Evolutionary conservation across 2,113 vertebrate species (phyloP), one percentile per base, ranked within the genome.

Genomic region (Chaetura pelagica): DNA sequence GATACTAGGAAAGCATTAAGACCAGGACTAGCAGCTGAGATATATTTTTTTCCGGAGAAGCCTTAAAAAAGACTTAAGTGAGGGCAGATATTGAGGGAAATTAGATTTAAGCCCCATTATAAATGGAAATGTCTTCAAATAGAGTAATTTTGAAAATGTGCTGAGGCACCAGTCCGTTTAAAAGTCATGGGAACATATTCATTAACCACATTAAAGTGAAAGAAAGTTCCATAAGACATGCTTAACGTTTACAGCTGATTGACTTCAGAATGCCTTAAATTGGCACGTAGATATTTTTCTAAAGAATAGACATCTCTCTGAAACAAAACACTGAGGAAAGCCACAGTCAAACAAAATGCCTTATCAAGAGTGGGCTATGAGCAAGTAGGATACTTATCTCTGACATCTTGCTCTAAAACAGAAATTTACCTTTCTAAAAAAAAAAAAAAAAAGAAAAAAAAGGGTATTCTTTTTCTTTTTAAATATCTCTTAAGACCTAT

Each of bases 51-150:
- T 68, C 71, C 7, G 1, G 83, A 68, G 48, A 86, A 90, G 88
- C 24, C 80, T 92, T 94, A 94, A 92, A 97, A 94, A 95, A 86
- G 85, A 81, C 59, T 42, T 71, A 90, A 92, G 72, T 91, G 90
- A 93, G 57, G 62, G 92, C 42, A 95, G 87, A 93, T 91, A 96
- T 74, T 94, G 90, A 96, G 48, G 68, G 66, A 96, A 96, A 96
- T 95, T 44, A 93, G 76, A 96, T 97, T 97, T 96, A 96, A 96
- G 64, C 57, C 48, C 79, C 93, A 87, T 96, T 96, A 95, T 94
- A 94, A 93, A 89, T 92, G 86, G 79, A 94, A 93, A 90, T 90
- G 52, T 89, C 90, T 94, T 95, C 73, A 94, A 91, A 91, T 52
- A 91, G 68, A 81, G 68, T 82, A 54, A 92, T 95, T 93, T 51